These are phyloP conservation scores for Illadopsis cleaveri DNA, from an alignment of 2,113 vertebrate species.

Conservation along the genomic window DNA sequence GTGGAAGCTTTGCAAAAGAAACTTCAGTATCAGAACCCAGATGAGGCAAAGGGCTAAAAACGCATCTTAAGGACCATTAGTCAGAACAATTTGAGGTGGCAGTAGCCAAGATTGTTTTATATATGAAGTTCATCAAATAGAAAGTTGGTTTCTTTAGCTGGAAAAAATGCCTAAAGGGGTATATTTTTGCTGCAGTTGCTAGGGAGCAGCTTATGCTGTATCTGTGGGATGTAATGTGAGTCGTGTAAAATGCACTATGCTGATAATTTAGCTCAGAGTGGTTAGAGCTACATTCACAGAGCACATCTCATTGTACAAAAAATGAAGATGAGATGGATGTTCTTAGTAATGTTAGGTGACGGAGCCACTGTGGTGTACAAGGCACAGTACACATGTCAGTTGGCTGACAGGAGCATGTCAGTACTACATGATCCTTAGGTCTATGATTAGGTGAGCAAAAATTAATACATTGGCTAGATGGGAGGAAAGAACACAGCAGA, in stretches of 20 bases:
- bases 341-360: neutral
- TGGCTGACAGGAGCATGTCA: neutral
- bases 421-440: neutral
- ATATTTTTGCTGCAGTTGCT: slow-evolving; percentile 37
- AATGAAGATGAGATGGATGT: slow-evolving; percentile 7
- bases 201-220: neutral
- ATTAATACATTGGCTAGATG: neutral
- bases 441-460: neutral
- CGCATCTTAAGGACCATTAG: slow-evolving; percentile 36
- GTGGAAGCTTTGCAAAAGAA: neutral
- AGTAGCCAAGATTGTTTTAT: slow-evolving; percentile 19
- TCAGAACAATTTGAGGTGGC: slow-evolving; percentile 17
- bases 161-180: neutral
- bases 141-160: neutral
- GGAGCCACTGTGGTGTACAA: neutral
- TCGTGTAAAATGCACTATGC: neutral
- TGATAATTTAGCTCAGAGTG: slow-evolving; percentile 16
- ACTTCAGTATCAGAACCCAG: neutral
- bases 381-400: neutral
- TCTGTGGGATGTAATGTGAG: slow-evolving; percentile 26
- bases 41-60: slow-evolving; percentile 14
- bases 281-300: neutral
- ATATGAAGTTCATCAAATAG: slow-evolving; percentile 40
- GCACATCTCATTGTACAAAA: neutral
- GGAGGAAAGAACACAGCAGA: neutral